phyloP scores from a whole-genome alignment of 2,888 invertebrate genomes.

The Heliconius ethilla region DNA sequence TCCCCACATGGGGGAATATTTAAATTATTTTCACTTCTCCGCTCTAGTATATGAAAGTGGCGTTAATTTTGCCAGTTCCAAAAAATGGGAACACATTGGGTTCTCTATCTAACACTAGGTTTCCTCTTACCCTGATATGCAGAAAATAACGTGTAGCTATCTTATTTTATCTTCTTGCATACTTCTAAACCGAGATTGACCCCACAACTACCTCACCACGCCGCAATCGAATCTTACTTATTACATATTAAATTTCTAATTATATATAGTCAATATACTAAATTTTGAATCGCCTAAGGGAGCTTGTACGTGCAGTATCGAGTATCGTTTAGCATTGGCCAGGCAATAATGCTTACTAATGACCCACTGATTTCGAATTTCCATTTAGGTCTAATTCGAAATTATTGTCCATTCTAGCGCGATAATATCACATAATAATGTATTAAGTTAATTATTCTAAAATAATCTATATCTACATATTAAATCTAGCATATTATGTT shows the following conservation, averaged over 20 bases:
- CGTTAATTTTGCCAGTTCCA: too few relatives aligned
- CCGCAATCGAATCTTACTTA: background rate
- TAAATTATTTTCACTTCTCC: background rate
- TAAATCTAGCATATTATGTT: background rate
- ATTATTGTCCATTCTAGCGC: conserved; percentile 22
- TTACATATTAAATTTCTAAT: background rate
- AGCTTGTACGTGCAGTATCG: conserved; percentile 14
- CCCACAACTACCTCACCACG: too few relatives aligned
- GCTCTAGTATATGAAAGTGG: background rate
- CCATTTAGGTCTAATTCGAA: conserved; percentile 32
- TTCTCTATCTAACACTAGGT: background rate
- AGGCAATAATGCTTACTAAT: conserved; percentile 36
- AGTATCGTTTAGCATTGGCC: conserved; percentile 29
- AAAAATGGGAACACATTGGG: too few relatives aligned
- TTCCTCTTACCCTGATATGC: too few relatives aligned
- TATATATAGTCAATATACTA: background rate
- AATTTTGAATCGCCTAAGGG: conserved; percentile 28
- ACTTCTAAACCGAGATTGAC: background rate
- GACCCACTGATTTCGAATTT: conserved; percentile 36
- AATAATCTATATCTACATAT: background rate
- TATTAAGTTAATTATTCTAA: conserved; percentile 20
- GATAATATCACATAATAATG: conserved; percentile 25
- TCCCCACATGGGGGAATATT: too few relatives aligned
- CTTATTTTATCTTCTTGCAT: background rate
- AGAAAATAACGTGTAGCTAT: background rate